Evolutionary conservation across 2,888 invertebrate species (phyloP), one percentile per base, ranked within the genome.

Genomic region (Hyalella azteca): DNA sequence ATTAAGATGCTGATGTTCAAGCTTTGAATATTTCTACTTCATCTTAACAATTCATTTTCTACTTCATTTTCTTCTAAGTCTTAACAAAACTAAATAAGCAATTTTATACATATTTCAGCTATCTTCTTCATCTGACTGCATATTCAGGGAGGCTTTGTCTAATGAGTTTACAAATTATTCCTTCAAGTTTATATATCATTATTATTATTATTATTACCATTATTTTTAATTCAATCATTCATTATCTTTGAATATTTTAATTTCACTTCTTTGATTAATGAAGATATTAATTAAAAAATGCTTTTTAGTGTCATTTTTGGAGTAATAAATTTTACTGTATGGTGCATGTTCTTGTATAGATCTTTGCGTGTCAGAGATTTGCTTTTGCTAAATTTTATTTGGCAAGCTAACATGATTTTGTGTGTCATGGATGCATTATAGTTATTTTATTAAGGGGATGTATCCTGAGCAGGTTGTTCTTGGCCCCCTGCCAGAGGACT

Each of bases 401-500:
- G n/a, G n/a, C n/a, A n/a, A n/a, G n/a, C n/a, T n/a, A n/a, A n/a
- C n/a, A n/a, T n/a, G n/a, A n/a, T n/a, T n/a, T n/a, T n/a, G n/a
- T n/a, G n/a, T n/a, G n/a, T n/a, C n/a, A n/a, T n/a, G n/a, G n/a
- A n/a, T n/a, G n/a, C n/a, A n/a, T n/a, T n/a, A n/a, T n/a, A 49
- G 22, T 15, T 2, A 49, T 22, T 22, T 49, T 49, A 49, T 49
- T 49, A 15, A 49, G n/a, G 22, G 0, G 54, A 54, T 9, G 9
- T 54, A 26, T 26, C 22, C 1, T 39, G 39, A 40, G 26, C 50
- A 84, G 84, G 82, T 84, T n/a, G 79, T 82, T 78, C 49, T 84
- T 40, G 84, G 84, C 1, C 75, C 49, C 45, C 82, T 84, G 39
- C 84, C 84, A 19, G 79, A 77, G 73, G 84, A 84, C 73, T 84